A percentile compares a stretch with the other conserved stretches of the same genome.
These are phyloP conservation scores for Cerceris rybyensis DNA, from an alignment of 2,888 invertebrate species.

Conservation along the genomic window DNA sequence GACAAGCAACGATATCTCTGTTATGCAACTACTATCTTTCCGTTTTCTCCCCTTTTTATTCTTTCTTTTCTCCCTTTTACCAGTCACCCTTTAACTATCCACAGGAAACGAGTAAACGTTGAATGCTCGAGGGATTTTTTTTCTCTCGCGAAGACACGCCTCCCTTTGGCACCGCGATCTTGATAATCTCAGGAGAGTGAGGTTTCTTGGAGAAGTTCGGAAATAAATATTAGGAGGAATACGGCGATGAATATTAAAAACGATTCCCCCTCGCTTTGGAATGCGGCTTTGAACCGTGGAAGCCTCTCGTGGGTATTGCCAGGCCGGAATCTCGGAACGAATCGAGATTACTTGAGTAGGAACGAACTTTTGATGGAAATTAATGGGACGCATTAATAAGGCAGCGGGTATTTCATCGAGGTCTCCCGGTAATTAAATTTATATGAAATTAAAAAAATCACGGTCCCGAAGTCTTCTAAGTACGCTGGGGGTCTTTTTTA, in stretches of 20 bases:
- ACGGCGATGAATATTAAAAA: constrained; percentile 49
- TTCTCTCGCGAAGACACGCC: too few species aligned
- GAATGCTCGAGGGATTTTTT: too few species aligned
- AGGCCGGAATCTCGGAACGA: constrained; percentile 30
- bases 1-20: too few species aligned
- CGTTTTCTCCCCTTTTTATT: too few species aligned
- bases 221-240: constrained; percentile 44
- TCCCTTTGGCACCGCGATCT: too few species aligned
- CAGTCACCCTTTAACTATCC: too few species aligned
- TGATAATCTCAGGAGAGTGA: too few species aligned
- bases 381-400: constrained; percentile 56
- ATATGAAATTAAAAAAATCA: constrained; percentile 39
- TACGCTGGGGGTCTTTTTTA: constrained; percentile 45
- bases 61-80: too few species aligned
- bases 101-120: too few species aligned
- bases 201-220: constrained; percentile 11
- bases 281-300: constrained; percentile 35
- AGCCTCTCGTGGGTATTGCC: constrained; percentile 29
- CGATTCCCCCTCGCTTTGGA: constrained; percentile 32
- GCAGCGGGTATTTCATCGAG: constrained; percentile 30
- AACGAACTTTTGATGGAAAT: constrained; percentile 43
- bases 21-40: too few species aligned
- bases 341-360: constrained; percentile 36
- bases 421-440: constrained; percentile 54
- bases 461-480: constrained; percentile 15